These are phyloP conservation scores for Turritopsis dohrnii DNA, from an alignment of 30 jellyfish, hydroid and myxozoan genomes.

Conservation along the genomic window DNA sequence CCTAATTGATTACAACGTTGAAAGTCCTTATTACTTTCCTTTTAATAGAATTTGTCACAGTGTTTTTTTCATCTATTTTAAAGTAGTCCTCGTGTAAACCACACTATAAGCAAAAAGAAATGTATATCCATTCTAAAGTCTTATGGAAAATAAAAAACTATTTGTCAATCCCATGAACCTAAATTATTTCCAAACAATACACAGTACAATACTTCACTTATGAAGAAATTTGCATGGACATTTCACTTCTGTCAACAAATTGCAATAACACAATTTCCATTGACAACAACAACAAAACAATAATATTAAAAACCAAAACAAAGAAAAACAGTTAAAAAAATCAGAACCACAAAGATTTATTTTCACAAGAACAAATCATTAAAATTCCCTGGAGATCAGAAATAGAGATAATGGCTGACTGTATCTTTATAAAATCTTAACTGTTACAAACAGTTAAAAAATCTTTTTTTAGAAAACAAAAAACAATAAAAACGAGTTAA, in stretches of 20 bases:
- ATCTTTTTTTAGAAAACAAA: no score
- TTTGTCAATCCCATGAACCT: neutral
- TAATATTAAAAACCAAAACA: neutral
- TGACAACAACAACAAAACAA: neutral
- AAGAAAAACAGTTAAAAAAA: neutral
- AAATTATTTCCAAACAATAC: neutral
- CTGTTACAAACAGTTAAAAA: no score
- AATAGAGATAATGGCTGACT: neutral
- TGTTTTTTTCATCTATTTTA: no score
- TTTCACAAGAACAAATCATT: neutral
- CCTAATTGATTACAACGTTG: no score
- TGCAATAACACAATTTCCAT: neutral
- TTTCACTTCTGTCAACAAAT: neutral
- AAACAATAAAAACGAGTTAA: no score
- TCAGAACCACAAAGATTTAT: neutral
- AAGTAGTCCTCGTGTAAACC: no score
- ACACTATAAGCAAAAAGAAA: no score
- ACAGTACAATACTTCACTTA: neutral
- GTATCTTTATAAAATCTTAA: neutral
- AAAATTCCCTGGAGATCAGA: neutral
- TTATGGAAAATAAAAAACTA: no score
- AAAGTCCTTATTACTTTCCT: no score
- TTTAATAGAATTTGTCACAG: no score
- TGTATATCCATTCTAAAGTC: no score
- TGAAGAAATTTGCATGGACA: neutral